Evolutionary conservation across 2,113 vertebrate genomes (phyloP).

Genomic region (Pao palembangensis): DNA sequence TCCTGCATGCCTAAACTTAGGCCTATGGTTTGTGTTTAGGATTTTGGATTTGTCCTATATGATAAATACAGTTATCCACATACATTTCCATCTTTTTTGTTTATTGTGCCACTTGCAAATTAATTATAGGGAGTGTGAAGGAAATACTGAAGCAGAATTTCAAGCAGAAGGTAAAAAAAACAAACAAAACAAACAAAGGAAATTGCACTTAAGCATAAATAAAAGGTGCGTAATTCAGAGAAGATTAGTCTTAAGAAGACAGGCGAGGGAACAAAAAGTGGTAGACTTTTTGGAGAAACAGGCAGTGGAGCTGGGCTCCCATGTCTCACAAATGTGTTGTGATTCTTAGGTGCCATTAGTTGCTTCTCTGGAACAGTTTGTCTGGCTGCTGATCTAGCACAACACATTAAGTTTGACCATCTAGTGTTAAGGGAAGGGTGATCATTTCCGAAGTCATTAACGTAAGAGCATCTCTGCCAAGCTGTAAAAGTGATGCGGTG

Average conservation of each 20-base stretch:
- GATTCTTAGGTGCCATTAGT: conserved; percentile 27
- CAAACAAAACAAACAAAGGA: neutral
- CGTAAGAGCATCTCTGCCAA: conserved; percentile 25
- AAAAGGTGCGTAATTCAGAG: conserved; percentile 21
- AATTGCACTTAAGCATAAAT: conserved; percentile 2
- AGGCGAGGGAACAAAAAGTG: conserved; percentile 15
- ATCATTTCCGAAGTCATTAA: conserved; percentile 38
- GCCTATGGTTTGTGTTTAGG: too few relatives aligned
- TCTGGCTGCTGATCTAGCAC: conserved; percentile 43
- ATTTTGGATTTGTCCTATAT: too few relatives aligned
- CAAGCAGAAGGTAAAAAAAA: conserved; percentile 2
- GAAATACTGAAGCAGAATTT: conserved; percentile 27
- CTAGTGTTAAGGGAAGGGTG: conserved; percentile 33
- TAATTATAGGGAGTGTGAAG: neutral
- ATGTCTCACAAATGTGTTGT: too few relatives aligned
- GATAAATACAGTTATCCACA: too few relatives aligned
- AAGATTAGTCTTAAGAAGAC: conserved; percentile 17
- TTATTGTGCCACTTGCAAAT: too few relatives aligned
- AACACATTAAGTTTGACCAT: conserved; percentile 35
- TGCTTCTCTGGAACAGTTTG: conserved; percentile 35
- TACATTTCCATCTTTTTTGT: too few relatives aligned
- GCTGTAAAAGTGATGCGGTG: conserved; percentile 30
- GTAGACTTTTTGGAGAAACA: conserved; percentile 9
- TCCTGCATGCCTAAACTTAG: too few relatives aligned
- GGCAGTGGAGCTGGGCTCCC: neutral